Evolutionary conservation across 2,888 invertebrate species (phyloP).

Genomic region (Micoletzkya japonica): DNA sequence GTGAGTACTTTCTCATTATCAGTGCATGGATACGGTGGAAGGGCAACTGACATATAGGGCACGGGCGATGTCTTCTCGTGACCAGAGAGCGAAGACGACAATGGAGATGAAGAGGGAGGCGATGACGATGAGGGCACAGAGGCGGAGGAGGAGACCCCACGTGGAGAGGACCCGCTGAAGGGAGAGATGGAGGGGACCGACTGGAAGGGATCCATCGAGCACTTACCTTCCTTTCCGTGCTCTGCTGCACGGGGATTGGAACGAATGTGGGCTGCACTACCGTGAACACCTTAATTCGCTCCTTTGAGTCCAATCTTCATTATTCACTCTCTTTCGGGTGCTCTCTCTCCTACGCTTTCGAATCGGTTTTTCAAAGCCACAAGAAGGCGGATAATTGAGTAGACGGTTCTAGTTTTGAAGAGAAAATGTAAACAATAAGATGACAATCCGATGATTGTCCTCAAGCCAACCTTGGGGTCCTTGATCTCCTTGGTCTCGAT

Average conservation of each 20-base stretch:
- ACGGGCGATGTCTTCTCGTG: not conserved
- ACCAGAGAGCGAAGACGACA: constrained; percentile 6
- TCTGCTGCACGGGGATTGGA: constrained; percentile 18
- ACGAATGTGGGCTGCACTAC: constrained; percentile 26
- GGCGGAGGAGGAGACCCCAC: constrained; percentile 13
- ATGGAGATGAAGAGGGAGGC: constrained; percentile 11
- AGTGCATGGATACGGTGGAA: too few species aligned
- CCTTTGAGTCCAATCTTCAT: not conserved
- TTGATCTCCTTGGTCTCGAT: constrained; percentile 11
- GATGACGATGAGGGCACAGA: constrained; percentile 4
- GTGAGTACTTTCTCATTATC: too few species aligned
- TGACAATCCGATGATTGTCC: not conserved
- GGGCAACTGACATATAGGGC: not conserved
- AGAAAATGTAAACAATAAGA: too few species aligned
- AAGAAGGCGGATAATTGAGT: too few species aligned
- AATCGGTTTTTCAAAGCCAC: too few species aligned
- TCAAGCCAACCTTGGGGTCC: constrained; percentile 16
- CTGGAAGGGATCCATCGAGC: not conserved
- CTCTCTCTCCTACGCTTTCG: too few species aligned
- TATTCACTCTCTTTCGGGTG: not conserved
- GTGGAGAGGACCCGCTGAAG: constrained; percentile 18
- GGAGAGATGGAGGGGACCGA: not conserved
- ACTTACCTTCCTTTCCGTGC: not conserved
- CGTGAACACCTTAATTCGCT: constrained; percentile 17
- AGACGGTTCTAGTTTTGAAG: too few species aligned